phyloP scores from a whole-genome alignment of 1,140 invertebrate genomes.

The Trachymyrmex septentrionalis region DNA sequence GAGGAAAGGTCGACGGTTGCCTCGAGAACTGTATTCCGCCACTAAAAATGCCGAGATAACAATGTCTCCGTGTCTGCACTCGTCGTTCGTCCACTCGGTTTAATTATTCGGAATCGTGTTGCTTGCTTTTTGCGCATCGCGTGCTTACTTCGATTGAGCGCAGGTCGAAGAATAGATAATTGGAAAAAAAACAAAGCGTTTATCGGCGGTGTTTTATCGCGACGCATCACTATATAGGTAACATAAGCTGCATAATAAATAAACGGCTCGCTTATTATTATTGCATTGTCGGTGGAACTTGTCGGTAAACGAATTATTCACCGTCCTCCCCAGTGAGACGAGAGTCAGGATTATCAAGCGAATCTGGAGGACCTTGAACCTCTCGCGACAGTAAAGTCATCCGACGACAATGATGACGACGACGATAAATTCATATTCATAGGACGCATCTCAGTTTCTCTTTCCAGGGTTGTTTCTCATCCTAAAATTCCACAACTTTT shows the following conservation, averaged over 20 bases:
- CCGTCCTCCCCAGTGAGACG: constrained; percentile 19
- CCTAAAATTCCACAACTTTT: no score
- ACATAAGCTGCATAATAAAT: constrained; percentile 34
- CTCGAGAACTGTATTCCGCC: not conserved
- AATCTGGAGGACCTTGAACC: constrained; percentile 55
- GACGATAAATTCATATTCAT: constrained; percentile 37
- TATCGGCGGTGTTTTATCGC: constrained; percentile 60
- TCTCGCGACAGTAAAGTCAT: constrained; percentile 35
- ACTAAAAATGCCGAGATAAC: not conserved
- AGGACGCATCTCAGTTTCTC: not conserved
- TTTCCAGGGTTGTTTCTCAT: no score
- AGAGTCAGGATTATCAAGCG: constrained; percentile 60
- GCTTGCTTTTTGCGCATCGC: not conserved
- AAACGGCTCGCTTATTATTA: constrained; percentile 28
- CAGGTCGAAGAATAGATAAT: constrained; percentile 61
- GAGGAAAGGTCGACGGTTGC: constrained; percentile 45
- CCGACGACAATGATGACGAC: not conserved
- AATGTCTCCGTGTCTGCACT: not conserved
- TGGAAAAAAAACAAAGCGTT: constrained; percentile 56
- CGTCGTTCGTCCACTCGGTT: not conserved
- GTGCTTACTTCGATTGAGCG: not conserved
- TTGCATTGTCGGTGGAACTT: not conserved
- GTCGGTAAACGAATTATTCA: constrained; percentile 25
- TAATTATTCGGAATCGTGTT: constrained; percentile 18
- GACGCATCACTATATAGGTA: constrained; percentile 43